phyloP scores from a whole-genome alignment of 1,140 invertebrate genomes.

The Lordiphosa mommai region DNA sequence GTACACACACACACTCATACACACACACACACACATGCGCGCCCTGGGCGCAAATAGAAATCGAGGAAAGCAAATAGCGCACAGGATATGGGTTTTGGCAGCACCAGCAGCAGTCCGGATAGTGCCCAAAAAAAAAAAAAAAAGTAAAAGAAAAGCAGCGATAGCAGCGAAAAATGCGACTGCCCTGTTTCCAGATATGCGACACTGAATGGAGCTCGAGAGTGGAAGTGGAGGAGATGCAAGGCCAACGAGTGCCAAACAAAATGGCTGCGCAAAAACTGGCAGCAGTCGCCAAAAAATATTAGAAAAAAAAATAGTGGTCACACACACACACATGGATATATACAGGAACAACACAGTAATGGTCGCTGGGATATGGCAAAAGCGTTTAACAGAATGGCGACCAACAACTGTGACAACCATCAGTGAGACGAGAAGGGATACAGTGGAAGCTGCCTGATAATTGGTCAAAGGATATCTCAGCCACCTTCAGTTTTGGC shows the following conservation, averaged over 20 bases:
- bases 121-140: conserved; percentile 68
- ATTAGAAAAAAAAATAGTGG: conserved; percentile 60
- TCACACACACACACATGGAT: conserved; percentile 6
- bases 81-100: conserved; percentile 75
- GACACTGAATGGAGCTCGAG: not conserved
- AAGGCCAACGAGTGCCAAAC: conserved; percentile 31
- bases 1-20: conserved; percentile 38
- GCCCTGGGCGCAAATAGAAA: conserved; percentile 68
- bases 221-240: conserved; percentile 3
- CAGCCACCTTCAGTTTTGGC: not conserved
- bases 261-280: conserved; percentile 76
- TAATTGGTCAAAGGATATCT: not conserved
- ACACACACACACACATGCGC: conserved; percentile 20
- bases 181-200: conserved; percentile 10
- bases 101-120: conserved; percentile 38
- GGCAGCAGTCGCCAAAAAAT: conserved; percentile 67
- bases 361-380: conserved; percentile 57
- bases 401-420: conserved; percentile 36
- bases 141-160: conserved; percentile 53
- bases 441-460: conserved; percentile 9
- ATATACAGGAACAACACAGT: conserved; percentile 28
- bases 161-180: conserved; percentile 56
- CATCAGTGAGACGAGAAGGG: not conserved
- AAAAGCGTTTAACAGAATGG: conserved; percentile 56
- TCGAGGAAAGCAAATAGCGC: conserved; percentile 74